Evolutionary conservation across 2,113 vertebrate species (phyloP).

Genomic region (Pygoscelis adeliae): DNA sequence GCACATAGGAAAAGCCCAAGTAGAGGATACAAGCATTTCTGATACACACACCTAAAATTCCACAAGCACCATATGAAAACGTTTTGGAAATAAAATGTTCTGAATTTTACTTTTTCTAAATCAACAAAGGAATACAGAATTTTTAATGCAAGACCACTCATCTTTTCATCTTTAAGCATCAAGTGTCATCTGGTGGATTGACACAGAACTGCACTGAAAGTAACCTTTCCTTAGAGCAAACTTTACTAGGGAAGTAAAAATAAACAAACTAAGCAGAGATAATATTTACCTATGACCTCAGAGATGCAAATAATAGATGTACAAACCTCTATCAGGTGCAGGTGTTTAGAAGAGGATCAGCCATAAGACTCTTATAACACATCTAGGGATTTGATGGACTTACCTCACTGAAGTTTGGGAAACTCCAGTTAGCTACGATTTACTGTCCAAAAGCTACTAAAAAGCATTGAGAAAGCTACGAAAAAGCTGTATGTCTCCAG

Average conservation of each 20-base stretch:
- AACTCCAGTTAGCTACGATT: neutral
- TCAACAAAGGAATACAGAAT: neutral
- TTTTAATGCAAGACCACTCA: neutral
- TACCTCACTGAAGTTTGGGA: neutral
- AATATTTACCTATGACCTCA: neutral
- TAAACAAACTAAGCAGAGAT: neutral
- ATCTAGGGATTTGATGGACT: neutral
- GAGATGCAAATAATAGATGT: neutral
- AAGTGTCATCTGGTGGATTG: constrained; percentile 70
- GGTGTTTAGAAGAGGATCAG: neutral
- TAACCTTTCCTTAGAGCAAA: neutral
- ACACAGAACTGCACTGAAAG: constrained; percentile 53
- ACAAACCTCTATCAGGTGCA: neutral
- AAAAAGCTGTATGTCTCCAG: neutral
- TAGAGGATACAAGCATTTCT: neutral
- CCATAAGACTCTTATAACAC: neutral
- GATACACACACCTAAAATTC: neutral
- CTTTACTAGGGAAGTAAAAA: neutral
- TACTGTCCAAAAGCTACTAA: neutral
- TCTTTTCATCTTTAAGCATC: constrained; percentile 28
- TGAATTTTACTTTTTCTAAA: neutral
- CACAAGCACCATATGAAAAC: neutral
- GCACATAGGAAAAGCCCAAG: neutral
- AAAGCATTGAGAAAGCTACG: neutral
- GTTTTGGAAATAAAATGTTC: neutral